Conservation (phyloP, 64 coral and sea anemone genomes). For the Montipora foliosa region DNA sequence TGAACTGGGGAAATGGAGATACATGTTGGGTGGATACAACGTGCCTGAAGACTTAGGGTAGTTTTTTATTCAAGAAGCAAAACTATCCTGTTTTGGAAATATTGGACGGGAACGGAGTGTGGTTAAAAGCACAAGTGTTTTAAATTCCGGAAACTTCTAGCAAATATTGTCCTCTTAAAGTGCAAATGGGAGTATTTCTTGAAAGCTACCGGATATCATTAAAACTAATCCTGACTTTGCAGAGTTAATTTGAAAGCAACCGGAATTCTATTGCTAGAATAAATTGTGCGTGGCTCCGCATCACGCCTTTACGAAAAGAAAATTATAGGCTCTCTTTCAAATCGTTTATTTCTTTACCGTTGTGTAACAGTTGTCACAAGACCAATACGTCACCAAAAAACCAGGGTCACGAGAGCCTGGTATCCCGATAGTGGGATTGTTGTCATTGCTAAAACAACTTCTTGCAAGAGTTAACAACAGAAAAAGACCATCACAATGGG, state of each 20-base stretch:
- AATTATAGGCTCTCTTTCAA: neutral
- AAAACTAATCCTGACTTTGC: slow-evolving; percentile 21
- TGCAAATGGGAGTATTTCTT: slow-evolving; percentile 34
- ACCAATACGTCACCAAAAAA: neutral
- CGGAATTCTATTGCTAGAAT: neutral
- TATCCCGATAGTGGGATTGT: neutral
- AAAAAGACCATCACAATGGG: neutral
- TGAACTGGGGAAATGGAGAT: neutral
- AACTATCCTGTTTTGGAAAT: slow-evolving; percentile 28
- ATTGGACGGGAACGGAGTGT: slow-evolving; percentile 15
- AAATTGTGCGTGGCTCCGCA: neutral
- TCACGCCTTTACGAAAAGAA: neutral
- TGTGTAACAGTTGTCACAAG: neutral
- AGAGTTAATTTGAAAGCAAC: slow-evolving; percentile 17
- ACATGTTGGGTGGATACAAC: neutral
- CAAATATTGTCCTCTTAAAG: slow-evolving; percentile 45
- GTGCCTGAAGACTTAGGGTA: neutral
- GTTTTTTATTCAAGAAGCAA: neutral
- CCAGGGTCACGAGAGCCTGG: slow-evolving; percentile 16
- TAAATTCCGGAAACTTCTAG: slow-evolving; percentile 44
- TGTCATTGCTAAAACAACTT: neutral
- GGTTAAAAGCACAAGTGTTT: slow-evolving; percentile 36
- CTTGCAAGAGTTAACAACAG: neutral
- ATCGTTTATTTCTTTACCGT: neutral
- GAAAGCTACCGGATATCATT: slow-evolving; percentile 48